phyloP scores from a whole-genome alignment of 2,113 vertebrate genomes.

The Rhinichthys klamathensis region DNA sequence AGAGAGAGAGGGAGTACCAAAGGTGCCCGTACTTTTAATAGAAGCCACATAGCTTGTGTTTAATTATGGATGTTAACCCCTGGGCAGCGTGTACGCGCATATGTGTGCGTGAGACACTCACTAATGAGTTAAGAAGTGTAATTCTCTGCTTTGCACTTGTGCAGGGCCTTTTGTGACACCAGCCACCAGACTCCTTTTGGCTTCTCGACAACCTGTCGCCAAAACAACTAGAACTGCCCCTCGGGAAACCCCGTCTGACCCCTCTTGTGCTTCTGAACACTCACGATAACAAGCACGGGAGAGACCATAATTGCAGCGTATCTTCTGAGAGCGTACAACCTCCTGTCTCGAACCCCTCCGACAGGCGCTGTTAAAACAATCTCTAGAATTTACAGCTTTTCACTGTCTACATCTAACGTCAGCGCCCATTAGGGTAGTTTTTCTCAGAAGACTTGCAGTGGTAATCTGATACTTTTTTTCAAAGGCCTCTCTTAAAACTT shows the following conservation, averaged over 20 bases:
- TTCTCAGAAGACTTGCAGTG: background rate
- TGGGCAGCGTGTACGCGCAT: constrained; percentile 67
- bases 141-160: constrained; percentile 60
- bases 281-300: constrained; percentile 30
- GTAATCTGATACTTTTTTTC: background rate
- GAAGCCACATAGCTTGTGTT: constrained; percentile 66
- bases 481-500: constrained; percentile 13
- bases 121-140: constrained; percentile 70
- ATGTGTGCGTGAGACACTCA: constrained; percentile 59
- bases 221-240: constrained; percentile 9
- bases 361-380: constrained; percentile 14
- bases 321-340: constrained; percentile 6
- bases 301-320: constrained; percentile 11
- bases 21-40: constrained; percentile 59
- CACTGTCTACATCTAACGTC: background rate
- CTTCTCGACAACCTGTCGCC: constrained; percentile 18
- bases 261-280: background rate
- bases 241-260: background rate
- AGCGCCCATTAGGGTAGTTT: background rate
- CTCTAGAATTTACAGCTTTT: constrained; percentile 5
- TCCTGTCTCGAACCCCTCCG: background rate
- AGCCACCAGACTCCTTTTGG: constrained; percentile 14
- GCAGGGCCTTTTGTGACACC: constrained; percentile 43
- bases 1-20: background rate
- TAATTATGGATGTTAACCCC: constrained; percentile 70